Evolutionary conservation across 2,113 vertebrate species (phyloP).

Genomic region (Hemiprocne comata): DNA sequence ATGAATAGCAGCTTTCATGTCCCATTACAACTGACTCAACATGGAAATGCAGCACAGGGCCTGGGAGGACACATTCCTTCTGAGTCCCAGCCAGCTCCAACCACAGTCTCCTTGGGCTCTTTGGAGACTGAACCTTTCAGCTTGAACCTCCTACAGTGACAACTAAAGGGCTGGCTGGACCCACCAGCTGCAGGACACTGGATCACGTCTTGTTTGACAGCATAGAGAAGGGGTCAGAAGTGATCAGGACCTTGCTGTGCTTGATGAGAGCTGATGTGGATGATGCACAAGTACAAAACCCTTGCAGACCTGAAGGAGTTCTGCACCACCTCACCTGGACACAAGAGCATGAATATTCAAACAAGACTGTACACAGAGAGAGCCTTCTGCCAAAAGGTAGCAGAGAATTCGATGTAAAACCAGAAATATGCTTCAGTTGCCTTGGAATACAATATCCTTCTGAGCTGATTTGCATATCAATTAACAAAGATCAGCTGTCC

Average conservation of each 20-base stretch:
- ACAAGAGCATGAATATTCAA: not conserved
- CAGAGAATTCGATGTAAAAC: not conserved
- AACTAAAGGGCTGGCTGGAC: not conserved
- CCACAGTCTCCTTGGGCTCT: not conserved
- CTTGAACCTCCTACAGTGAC: not conserved
- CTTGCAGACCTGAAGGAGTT: not conserved
- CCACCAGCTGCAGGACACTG: not conserved
- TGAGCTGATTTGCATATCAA: not conserved
- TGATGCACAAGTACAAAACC: not conserved
- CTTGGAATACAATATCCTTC: not conserved
- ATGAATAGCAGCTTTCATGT: conserved; percentile 79
- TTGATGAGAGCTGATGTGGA: not conserved
- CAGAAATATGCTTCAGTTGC: not conserved
- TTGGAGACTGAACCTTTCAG: not conserved
- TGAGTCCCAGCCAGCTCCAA: not conserved
- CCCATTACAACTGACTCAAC: conserved; percentile 66
- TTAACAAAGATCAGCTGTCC: not conserved
- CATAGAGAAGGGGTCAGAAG: not conserved
- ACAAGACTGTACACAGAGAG: not conserved
- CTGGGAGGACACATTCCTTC: not conserved
- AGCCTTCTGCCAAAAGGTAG: conserved; percentile 25
- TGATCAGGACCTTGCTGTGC: not conserved
- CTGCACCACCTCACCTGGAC: not conserved
- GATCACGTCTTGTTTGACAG: rapidly evolving
- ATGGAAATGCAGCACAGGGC: conserved; percentile 36